Percentiles rank a stretch among this genome's conserved stretches.
Conservation (phyloP, 2,113 vertebrate species). For the Procavia capensis region DNA sequence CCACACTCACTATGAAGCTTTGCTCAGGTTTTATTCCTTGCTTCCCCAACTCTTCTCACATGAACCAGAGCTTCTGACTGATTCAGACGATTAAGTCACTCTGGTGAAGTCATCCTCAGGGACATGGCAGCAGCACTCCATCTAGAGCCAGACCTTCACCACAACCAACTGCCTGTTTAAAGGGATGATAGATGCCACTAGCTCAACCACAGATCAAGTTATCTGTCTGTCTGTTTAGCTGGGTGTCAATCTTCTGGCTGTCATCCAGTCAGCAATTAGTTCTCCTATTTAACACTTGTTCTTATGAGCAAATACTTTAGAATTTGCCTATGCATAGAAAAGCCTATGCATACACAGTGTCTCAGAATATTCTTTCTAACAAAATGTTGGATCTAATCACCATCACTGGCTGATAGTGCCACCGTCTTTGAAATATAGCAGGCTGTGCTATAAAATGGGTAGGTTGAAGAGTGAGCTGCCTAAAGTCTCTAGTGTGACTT, state of each 20-base stretch:
- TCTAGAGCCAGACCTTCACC: neutral
- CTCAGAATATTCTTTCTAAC: slow-evolving; percentile 16
- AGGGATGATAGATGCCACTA: neutral
- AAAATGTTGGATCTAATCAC: neutral
- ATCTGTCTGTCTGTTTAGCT: neutral
- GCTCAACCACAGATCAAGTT: neutral
- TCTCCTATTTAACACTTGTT: neutral
- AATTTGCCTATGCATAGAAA: too few species aligned
- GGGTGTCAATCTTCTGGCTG: neutral
- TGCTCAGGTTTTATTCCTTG: slow-evolving; percentile 26
- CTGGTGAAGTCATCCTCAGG: slow-evolving; percentile 48
- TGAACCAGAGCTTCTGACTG: slow-evolving; percentile 49
- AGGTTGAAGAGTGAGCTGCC: neutral
- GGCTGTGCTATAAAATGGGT: neutral
- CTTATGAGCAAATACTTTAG: slow-evolving; percentile 30
- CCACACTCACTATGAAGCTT: slow-evolving; percentile 50
- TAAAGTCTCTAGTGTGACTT: neutral
- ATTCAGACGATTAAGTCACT: slow-evolving; percentile 1
- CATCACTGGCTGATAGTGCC: neutral
- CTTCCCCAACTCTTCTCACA: neutral
- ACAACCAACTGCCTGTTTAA: neutral
- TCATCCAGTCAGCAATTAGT: slow-evolving; percentile 19
- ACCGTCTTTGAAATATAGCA: neutral
- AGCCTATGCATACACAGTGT: neutral
- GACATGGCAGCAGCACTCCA: neutral